Evolutionary conservation across 2,797 vertebrate genomes (phyloP).

Genomic region (Siniperca scherzeri): DNA sequence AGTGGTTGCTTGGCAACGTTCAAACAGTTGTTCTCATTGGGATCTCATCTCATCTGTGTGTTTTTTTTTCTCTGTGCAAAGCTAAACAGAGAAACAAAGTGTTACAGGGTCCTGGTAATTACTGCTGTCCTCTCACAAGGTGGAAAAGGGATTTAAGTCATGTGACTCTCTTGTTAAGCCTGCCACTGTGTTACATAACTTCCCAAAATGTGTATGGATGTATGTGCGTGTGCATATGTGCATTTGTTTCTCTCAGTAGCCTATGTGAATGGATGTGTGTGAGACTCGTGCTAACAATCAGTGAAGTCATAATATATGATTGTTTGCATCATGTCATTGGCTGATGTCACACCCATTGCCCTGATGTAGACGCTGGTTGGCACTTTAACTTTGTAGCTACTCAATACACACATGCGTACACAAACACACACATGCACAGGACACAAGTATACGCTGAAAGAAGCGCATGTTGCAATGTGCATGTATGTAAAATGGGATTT

Average conservation of each 20-base stretch:
- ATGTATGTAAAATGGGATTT: background rate
- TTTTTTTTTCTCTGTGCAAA: conserved; percentile 45
- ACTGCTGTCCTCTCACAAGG: conserved; percentile 63
- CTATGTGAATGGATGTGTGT: conserved; percentile 21
- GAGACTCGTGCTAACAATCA: conserved; percentile 34
- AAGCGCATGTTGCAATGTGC: background rate
- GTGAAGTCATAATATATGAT: conserved; percentile 58
- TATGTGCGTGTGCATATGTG: background rate
- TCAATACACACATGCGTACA: background rate
- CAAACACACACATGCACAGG: conserved; percentile 4
- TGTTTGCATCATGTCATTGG: conserved; percentile 62
- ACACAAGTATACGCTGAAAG: background rate
- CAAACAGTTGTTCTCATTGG: conserved; percentile 72
- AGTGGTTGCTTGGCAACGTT: conserved; percentile 75
- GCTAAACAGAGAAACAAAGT: conserved; percentile 67
- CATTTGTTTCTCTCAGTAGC: conserved; percentile 25
- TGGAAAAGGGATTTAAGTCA: conserved; percentile 81
- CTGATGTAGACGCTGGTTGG: conserved; percentile 52
- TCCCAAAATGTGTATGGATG: conserved; percentile 25
- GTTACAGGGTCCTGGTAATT: conserved; percentile 64
- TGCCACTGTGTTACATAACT: conserved; percentile 71
- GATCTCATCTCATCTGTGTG: conserved; percentile 48
- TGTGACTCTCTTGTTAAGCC: conserved; percentile 67
- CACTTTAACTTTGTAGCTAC: conserved; percentile 50
- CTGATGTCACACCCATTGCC: conserved; percentile 50